Conservation (phyloP, 2,113 vertebrate species). For the Circaetus cinerascens region DNA sequence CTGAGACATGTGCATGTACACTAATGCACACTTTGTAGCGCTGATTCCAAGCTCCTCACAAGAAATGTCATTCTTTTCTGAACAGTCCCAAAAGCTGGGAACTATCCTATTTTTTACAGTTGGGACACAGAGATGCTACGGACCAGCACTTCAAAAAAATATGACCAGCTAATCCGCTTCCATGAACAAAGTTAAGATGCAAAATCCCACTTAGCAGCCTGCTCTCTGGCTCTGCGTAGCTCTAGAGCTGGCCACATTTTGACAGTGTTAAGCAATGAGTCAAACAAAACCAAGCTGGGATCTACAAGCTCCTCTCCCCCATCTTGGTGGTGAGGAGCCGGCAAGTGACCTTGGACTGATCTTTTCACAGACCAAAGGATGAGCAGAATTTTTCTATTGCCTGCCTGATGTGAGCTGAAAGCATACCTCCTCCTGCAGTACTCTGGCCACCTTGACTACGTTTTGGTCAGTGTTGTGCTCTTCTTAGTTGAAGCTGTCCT, state of each 20-base stretch:
- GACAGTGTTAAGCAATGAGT: not conserved
- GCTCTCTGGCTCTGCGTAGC: not conserved
- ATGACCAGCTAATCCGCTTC: not conserved
- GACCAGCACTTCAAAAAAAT: not conserved
- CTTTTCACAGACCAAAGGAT: not conserved
- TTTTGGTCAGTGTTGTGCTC: not conserved
- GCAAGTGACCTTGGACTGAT: not conserved
- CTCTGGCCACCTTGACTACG: not conserved
- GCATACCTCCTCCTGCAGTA: not conserved
- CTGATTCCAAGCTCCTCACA: not conserved
- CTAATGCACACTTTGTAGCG: not conserved
- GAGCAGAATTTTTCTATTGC: not conserved
- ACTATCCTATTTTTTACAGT: not conserved
- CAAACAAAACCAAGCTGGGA: not conserved
- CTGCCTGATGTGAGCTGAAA: not conserved
- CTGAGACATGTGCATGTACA: not conserved
- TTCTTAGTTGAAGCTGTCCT: not conserved
- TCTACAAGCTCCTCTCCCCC: not conserved
- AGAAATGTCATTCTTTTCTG: not conserved
- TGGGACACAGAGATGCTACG: not conserved
- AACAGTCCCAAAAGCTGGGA: not conserved
- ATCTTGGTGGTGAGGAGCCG: not conserved
- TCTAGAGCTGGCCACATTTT: not conserved
- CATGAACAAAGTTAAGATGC: not conserved
- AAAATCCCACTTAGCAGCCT: not conserved